Conservation (phyloP, 2,888 invertebrate species). For the Calliphora vomitoria region DNA sequence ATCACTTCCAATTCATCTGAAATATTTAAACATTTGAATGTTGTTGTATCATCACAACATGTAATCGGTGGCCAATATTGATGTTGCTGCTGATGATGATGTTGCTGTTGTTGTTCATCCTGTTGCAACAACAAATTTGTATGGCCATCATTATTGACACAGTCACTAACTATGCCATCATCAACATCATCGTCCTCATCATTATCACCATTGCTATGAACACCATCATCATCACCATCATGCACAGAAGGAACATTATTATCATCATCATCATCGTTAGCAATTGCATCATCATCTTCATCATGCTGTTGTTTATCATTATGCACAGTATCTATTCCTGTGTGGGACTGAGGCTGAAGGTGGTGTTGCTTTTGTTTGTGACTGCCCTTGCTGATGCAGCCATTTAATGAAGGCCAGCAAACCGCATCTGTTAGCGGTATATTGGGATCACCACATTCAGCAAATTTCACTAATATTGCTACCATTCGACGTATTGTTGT, state of each 20-base stretch:
- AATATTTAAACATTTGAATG: constrained; percentile 83
- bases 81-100: constrained; percentile 27
- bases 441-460: constrained; percentile 82
- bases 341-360: constrained; percentile 34
- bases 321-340: constrained; percentile 23
- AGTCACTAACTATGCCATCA: constrained; percentile 28
- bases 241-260: constrained; percentile 17
- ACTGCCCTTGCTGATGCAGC: constrained; percentile 17
- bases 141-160: constrained; percentile 55
- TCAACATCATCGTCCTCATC: constrained; percentile 19
- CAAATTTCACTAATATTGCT: constrained; percentile 82
- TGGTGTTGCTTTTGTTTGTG: constrained; percentile 27
- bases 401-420: constrained; percentile 60
- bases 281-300: constrained; percentile 32
- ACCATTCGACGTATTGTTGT: constrained; percentile 83
- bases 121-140: constrained; percentile 47
- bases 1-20: constrained; percentile 82
- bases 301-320: constrained; percentile 4
- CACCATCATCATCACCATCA: constrained; percentile 11
- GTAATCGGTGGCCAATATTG: constrained; percentile 66
- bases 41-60: constrained; percentile 57
- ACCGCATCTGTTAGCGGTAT: constrained; percentile 75
- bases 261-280: constrained; percentile 21
- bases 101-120: constrained; percentile 27
- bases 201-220: constrained; percentile 7